Evolutionary conservation across 2,797 vertebrate species (phyloP).

Genomic region (Darevskia nairensis): DNA sequence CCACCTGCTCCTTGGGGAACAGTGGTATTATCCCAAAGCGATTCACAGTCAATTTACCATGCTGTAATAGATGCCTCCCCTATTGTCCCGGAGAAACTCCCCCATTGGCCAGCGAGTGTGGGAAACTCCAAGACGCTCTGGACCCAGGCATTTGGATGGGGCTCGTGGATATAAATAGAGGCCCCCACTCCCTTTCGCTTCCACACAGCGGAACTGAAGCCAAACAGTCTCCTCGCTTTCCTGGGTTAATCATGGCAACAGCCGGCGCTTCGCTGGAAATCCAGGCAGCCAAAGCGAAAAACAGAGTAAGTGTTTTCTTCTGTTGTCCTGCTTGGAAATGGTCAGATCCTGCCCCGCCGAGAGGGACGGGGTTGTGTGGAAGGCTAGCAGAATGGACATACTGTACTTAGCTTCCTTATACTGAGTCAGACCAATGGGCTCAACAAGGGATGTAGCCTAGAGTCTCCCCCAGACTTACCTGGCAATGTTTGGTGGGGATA

Average conservation of each 20-base stretch:
- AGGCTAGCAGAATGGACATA: not conserved
- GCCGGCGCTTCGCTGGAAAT: slow-evolving; percentile 78
- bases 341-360: too few relatives aligned
- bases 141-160: slow-evolving; percentile 91
- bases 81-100: slow-evolving; percentile 75
- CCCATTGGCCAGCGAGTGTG: slow-evolving; percentile 91
- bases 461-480: too few relatives aligned
- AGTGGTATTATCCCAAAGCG: slow-evolving; percentile 80
- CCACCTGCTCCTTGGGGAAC: slow-evolving; percentile 85
- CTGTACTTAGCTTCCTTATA: too few relatives aligned
- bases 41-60: slow-evolving; percentile 84
- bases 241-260: slow-evolving; percentile 78
- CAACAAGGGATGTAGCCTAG: too few relatives aligned
- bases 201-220: slow-evolving; percentile 18
- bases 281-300: slow-evolving; percentile 82
- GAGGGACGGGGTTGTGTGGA: not conserved
- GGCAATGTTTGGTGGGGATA: too few relatives aligned
- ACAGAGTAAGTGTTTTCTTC: slow-evolving; percentile 73
- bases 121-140: slow-evolving; percentile 88
- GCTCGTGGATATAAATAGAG: slow-evolving; percentile 86
- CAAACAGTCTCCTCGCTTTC: not conserved
- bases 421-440: too few relatives aligned
- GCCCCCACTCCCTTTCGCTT: slow-evolving; percentile 37
- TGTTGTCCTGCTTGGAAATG: rapidly evolving
- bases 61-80: slow-evolving; percentile 80